These are phyloP conservation scores for Laupala kohalensis DNA, from an alignment of 1,140 invertebrate species.

Conservation along the genomic window DNA sequence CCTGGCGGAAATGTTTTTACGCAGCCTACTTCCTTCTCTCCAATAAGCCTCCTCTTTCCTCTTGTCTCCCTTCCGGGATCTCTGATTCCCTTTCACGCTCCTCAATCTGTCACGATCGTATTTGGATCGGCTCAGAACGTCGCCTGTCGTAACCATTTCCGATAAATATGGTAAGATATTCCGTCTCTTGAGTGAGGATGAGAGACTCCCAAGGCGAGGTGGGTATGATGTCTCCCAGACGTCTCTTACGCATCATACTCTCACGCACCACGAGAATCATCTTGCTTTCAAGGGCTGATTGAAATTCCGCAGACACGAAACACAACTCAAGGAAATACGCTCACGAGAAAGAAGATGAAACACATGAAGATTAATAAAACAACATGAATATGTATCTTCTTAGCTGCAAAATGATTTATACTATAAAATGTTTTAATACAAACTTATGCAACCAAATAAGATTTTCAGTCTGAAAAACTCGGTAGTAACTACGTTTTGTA, in stretches of 20 bases:
- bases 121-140: not conserved
- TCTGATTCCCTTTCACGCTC: not conserved
- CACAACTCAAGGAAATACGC: not conserved
- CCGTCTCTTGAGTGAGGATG: not conserved
- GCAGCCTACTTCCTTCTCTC: not conserved
- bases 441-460: too few species aligned
- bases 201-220: not conserved
- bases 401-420: too few species aligned
- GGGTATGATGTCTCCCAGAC: not conserved
- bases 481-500: too few species aligned
- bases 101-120: not conserved
- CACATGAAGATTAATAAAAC: too few species aligned
- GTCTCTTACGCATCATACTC: too few species aligned
- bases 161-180: not conserved
- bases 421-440: too few species aligned
- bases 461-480: too few species aligned
- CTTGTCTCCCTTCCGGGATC: too few species aligned
- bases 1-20: not conserved
- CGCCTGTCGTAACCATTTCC: not conserved
- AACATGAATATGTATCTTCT: too few species aligned
- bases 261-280: not conserved
- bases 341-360: too few species aligned
- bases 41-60: too few species aligned
- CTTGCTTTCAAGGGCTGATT: not conserved
- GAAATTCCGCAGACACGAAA: not conserved